Evolutionary conservation across 2,888 invertebrate species (phyloP).

Genomic region (Zonitis immaculata): DNA sequence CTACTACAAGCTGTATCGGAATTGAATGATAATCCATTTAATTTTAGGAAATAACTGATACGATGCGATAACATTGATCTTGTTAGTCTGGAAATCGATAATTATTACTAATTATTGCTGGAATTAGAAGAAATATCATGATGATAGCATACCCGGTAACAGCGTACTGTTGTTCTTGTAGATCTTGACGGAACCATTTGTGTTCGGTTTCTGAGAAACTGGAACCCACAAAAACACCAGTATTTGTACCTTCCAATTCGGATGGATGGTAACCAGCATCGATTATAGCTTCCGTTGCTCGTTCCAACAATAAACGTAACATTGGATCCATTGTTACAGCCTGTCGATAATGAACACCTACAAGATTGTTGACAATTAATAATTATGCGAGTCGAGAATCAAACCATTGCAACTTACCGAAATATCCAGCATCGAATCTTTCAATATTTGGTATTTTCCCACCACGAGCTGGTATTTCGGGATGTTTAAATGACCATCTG

Average conservation of each 20-base stretch:
- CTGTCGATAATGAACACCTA: slow-evolving; percentile 55
- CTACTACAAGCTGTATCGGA: slow-evolving; percentile 90
- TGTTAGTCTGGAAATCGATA: slow-evolving; percentile 58
- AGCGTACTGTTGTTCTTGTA: slow-evolving; percentile 54
- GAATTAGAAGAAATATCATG: too few species aligned
- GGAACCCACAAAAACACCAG: slow-evolving; percentile 75
- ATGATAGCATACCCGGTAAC: slow-evolving; percentile 58
- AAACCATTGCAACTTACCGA: slow-evolving; percentile 48
- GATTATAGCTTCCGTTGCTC: slow-evolving; percentile 56
- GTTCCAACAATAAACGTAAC: slow-evolving; percentile 56
- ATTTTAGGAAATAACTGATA: slow-evolving; percentile 78
- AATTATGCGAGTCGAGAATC: background rate
- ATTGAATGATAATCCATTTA: slow-evolving; percentile 82
- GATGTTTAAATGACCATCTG: slow-evolving; percentile 65
- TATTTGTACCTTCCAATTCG: slow-evolving; percentile 64
- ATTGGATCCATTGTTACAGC: slow-evolving; percentile 55
- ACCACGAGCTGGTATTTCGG: slow-evolving; percentile 56
- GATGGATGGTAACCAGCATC: slow-evolving; percentile 65
- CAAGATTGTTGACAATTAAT: background rate
- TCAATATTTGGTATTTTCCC: slow-evolving; percentile 58
- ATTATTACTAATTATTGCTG: too few species aligned
- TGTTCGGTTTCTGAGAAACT: slow-evolving; percentile 74
- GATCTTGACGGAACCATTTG: slow-evolving; percentile 67
- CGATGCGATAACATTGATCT: slow-evolving; percentile 88
- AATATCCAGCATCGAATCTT: slow-evolving; percentile 55